Conservation (phyloP, 53 echinoderm and acorn worm genomes). For the Apostichopus leukothele region DNA sequence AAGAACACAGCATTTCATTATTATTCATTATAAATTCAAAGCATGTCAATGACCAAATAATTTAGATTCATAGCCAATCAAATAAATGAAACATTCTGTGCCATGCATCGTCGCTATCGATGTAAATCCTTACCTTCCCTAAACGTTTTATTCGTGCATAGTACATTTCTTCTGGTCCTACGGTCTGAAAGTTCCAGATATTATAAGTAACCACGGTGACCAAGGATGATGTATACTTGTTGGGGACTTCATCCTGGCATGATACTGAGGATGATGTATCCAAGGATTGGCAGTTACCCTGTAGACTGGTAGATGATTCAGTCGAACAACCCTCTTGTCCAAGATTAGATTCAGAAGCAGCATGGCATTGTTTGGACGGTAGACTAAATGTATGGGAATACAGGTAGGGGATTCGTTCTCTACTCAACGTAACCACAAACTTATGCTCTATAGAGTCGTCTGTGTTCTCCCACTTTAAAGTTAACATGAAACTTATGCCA, state of each 20-base stretch:
- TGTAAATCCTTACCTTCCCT: slow-evolving; percentile 61
- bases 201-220: slow-evolving; percentile 71
- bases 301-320: too few relatives aligned
- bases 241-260: neutral
- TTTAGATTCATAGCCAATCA: too few relatives aligned
- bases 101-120: too few relatives aligned
- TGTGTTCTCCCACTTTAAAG: slow-evolving; percentile 60
- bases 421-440: slow-evolving; percentile 76
- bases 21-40: too few relatives aligned
- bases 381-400: slow-evolving; percentile 66
- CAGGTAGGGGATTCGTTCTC: slow-evolving; percentile 61
- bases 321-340: neutral
- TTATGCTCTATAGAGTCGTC: slow-evolving; percentile 51
- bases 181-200: slow-evolving; percentile 89
- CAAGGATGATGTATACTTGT: slow-evolving; percentile 15
- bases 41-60: too few relatives aligned
- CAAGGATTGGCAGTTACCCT: neutral
- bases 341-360: neutral
- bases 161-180: slow-evolving; percentile 51
- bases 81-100: neutral
- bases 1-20: too few relatives aligned
- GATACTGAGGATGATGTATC: neutral
- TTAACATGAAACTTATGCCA: slow-evolving; percentile 69
- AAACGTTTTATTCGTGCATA: slow-evolving; percentile 60
- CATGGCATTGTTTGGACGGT: neutral